Conservation (phyloP, 2,797 vertebrate genomes). For the Crocidura indochinensis region DNA sequence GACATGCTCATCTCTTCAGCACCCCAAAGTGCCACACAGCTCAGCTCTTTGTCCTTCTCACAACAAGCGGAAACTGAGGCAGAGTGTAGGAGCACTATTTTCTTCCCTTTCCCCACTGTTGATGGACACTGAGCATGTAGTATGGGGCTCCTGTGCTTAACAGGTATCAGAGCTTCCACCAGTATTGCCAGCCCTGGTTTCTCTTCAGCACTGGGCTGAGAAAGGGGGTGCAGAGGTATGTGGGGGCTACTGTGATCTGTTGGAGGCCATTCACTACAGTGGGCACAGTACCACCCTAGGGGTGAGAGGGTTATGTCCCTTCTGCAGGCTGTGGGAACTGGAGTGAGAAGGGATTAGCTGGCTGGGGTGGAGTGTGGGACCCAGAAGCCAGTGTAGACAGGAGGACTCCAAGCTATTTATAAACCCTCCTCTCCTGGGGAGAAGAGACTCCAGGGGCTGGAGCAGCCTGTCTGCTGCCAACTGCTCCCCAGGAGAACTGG, state of each 20-base stretch:
- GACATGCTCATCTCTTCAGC: background rate
- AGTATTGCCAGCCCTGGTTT: too few species aligned
- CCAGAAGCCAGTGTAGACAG: constrained; percentile 52
- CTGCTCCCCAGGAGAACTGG: constrained; percentile 38
- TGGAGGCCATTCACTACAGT: background rate
- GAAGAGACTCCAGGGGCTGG: constrained; percentile 77
- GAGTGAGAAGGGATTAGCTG: constrained; percentile 78
- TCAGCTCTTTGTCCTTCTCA: constrained; percentile 10
- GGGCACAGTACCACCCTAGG: background rate
- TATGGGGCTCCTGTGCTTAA: background rate
- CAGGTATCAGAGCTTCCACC: background rate
- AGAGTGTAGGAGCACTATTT: background rate
- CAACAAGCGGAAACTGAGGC: constrained; percentile 59
- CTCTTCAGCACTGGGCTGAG: background rate
- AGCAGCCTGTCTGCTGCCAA: constrained; percentile 36
- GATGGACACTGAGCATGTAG: background rate
- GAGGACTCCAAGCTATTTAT: constrained; percentile 82
- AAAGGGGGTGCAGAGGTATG: background rate
- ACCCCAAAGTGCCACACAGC: background rate
- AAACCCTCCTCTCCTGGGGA: constrained; percentile 71
- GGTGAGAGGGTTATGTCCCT: constrained; percentile 33
- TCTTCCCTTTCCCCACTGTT: background rate
- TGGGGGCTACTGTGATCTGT: background rate
- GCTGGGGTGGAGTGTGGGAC: constrained; percentile 80
- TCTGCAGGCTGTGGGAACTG: constrained; percentile 80